These are phyloP conservation scores for Limnodromus scolopaceus DNA, from an alignment of 2,797 vertebrate genomes.

Conservation along the genomic window DNA sequence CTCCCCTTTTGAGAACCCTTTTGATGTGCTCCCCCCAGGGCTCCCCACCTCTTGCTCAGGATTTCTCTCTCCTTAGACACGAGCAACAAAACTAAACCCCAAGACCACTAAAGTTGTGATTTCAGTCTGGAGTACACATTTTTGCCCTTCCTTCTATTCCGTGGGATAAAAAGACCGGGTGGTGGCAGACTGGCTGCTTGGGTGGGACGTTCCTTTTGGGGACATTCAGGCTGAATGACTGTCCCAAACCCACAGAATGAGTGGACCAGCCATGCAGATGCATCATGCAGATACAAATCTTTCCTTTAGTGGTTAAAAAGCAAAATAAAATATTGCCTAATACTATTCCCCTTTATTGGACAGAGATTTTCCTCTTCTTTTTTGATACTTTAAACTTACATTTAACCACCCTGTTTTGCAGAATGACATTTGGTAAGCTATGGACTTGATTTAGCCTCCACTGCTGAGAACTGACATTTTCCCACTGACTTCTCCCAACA, in stretches of 20 bases:
- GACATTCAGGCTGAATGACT: not conserved
- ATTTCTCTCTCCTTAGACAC: not conserved
- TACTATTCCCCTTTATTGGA: not conserved
- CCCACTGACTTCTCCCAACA: not conserved
- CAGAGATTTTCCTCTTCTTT: not conserved
- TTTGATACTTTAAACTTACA: not conserved
- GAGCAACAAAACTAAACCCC: not conserved
- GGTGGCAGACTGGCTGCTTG: not conserved
- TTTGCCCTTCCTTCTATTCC: not conserved
- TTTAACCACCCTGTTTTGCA: not conserved
- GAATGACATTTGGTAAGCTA: not conserved
- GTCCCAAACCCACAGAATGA: not conserved
- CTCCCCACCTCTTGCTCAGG: rapidly evolving
- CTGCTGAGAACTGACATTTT: not conserved
- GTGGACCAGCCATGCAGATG: not conserved
- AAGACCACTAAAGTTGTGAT: not conserved
- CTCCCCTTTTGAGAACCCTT: not conserved
- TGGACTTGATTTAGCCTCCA: not conserved
- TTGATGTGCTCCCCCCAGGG: not conserved
- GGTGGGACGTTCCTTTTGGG: not conserved
- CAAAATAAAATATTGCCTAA: not conserved
- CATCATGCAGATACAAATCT: not conserved
- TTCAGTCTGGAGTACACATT: not conserved
- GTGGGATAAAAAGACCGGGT: not conserved
- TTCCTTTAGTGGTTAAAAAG: not conserved